Evolutionary conservation across 2,888 invertebrate genomes (phyloP), one percentile per base, ranked within the genome.

Genomic region (Seira ritae): DNA sequence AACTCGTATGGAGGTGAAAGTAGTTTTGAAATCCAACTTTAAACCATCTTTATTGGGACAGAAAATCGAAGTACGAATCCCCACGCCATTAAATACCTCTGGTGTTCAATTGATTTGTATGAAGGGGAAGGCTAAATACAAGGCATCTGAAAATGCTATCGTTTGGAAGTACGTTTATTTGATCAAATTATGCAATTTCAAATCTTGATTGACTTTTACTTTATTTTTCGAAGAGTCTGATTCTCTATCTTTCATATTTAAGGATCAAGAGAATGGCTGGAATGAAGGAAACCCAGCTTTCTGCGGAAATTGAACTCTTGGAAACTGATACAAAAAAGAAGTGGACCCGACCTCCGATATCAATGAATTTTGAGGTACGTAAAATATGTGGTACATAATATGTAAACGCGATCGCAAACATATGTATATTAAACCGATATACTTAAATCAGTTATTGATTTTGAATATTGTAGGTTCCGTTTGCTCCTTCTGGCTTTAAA

Each of bases 1-100:
- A 88, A 98, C 98, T 89, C 98, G 99, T 92, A 99, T 99, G 99
- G 99, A 99, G 91, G 99, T 99, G 0, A 99, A 99, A 91, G 98
- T 99, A 15, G 88, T 99, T 0, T 93, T 99, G 75, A 99, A 99
- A 92, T 98, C 98, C 83, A 99, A 98, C 92, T 99, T 99, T 92
- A 99, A 99, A 91, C 98, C 99, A 0, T 98, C 98, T 0, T 92
- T 99, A 68, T 92, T 99, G 20, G 99, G 99, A 0, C 99, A 99
- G 92, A 99, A 99, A 92, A 99, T 99, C 82, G 99, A 99, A 92
- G 98, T 98, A 42, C 97, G 98, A 91, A 99, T 99, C 89, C 99
- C 99, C 1, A 99, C 99, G 0, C 99, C 99, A 1, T 93, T 99
- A 66, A 99, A 99, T 91, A 99, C 99, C 0, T 98, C 98, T 72